Percentiles rank a stretch among this genome's conserved stretches.
phyloP scores from a whole-genome alignment of 2,888 invertebrate genomes.

The Chrysolina americana region DNA sequence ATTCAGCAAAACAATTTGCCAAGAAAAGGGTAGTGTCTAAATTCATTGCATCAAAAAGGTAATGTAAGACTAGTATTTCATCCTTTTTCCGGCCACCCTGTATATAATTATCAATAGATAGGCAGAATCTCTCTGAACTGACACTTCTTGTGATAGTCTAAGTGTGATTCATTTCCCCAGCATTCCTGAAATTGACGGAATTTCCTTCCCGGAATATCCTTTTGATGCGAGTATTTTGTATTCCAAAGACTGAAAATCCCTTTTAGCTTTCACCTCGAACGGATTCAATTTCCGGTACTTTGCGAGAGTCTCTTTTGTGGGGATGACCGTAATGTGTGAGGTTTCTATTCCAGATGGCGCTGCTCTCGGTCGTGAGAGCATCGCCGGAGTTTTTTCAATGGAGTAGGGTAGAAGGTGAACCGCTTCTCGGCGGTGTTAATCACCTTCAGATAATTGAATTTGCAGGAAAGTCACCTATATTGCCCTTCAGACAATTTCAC shows the following conservation, averaged over 20 bases:
- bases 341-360: conserved; percentile 30
- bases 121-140: neutral
- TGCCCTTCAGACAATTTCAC: no score
- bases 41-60: no score
- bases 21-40: no score
- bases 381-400: neutral
- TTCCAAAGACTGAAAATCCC: conserved; percentile 41
- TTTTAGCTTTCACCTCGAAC: conserved; percentile 45
- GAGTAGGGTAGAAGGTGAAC: conserved; percentile 1
- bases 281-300: conserved; percentile 52
- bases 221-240: conserved; percentile 35
- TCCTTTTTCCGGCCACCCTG: no score
- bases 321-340: conserved; percentile 35
- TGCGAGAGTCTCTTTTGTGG: conserved; percentile 42
- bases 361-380: conserved; percentile 4
- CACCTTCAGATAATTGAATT: neutral
- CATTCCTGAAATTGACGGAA: conserved; percentile 9
- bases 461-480: neutral
- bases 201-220: conserved; percentile 26
- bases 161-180: conserved; percentile 17
- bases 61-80: no score
- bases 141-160: neutral
- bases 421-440: neutral
- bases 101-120: no score
- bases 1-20: no score